Evolutionary conservation across 1,140 invertebrate species (phyloP), one percentile per base, ranked within the genome.

Genomic region (Drosophila hydei): DNA sequence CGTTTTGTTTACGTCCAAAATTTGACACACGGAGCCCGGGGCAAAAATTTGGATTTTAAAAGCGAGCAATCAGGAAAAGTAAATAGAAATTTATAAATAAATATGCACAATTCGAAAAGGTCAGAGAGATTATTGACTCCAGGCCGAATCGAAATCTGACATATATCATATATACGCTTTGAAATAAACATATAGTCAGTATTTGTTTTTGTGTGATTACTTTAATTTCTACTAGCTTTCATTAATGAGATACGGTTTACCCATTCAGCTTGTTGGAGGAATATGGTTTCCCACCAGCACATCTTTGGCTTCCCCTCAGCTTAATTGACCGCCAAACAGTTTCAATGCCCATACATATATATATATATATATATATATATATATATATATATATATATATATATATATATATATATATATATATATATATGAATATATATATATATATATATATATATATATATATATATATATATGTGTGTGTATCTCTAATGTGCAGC

Each of bases 1-100:
- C 75, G 75, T 72, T 75, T 72, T 77, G 72, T 75, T 77, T 77
- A 75, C 56, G 40, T 18, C 42, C 30, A 56, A 54, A 62, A 48
- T 69, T 77, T 69, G 71, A 77, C 75, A 77, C 50, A 63, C 18
- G n/a, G 21, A 51, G 33, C 62, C 59, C 21, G 58, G 12, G 54
- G 73, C 56, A 58, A 21, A 45, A 36, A 58, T 43, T 51, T 62
- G 30, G 51, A 38, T 40, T 60, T 42, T 55, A 38, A 9, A n/a
- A 51, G 30, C 42, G 47, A 52, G 45, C 60, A 56, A 65, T 56
- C 47, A 42, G 16, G 30, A 12, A 50, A 18, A 52, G 11, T 45
- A 58, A 56, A 63, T 48, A 63, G 54, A 50, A 27, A 60, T 60
- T 60, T 64, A 55, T 55, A 65, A 38, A 47, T 54, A 23, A 58